Base-by-base conservation (phyloP, 1,140 invertebrate genomes). In the Proctacanthus coquilletti region DNA sequence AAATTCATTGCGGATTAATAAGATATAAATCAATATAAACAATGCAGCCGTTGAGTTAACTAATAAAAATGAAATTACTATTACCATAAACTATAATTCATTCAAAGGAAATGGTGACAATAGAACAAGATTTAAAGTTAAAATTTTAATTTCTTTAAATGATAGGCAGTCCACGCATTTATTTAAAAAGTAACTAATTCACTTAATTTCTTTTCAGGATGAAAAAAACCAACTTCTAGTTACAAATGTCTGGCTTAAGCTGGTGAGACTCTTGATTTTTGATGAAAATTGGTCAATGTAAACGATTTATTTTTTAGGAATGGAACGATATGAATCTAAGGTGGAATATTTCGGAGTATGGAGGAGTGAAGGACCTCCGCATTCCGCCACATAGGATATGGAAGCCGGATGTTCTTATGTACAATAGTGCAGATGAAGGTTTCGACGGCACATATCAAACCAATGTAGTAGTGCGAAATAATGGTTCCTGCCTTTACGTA, bases 391-490 rank as follows among this genome's bases (percentile, higher is more conserved):
- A 89, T 62, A 80, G 85, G 64, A 75, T 98, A 57, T 98, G 95
- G 95, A 96, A 93, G 69, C 95, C 95, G 47, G 94, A 98, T 66
- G 89, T 98, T 48, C 85, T 97, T 52, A 94, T 98, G 80, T 98
- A 97, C 71, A 98, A 98, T 77, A 97, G 93, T 70, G 94, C 94
- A 55, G 92, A 98, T 66, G 89, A 97, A 66, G 86, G 84, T 50
- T 98, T 98, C 70, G 94, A 98, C 65, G 87, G 88, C 46, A 97
- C 92, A 44, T 98, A 84, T 65, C 89, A 85, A 49, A 95, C 92
- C 43, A 98, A 98, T 68, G 87, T 98, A 57, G 87, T 98, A 45
- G 88, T 96, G 41, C 78, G 79, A 47, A 80, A 83, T 69, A 92
- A 92, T 66, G 95, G 94, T 42, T 87, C 81, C 50, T 93, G 91